phyloP scores from a whole-genome alignment of 2,888 invertebrate genomes.

The Hirtodrosophila alboralis region DNA sequence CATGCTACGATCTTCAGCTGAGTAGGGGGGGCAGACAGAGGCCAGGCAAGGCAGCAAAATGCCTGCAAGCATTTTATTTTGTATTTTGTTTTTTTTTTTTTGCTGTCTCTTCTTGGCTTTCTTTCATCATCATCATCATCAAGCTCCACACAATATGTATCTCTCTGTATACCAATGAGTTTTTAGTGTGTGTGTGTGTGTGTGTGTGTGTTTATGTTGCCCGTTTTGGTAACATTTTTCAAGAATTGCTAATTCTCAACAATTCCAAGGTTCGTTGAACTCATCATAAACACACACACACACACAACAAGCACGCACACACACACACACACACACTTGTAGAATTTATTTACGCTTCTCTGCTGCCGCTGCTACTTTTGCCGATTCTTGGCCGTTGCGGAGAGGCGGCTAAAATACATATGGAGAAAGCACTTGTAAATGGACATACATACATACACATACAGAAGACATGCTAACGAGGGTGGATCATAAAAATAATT shows the following conservation, averaged over 20 bases:
- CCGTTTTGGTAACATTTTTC: constrained; percentile 80
- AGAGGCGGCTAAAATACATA: constrained; percentile 62
- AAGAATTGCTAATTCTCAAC: constrained; percentile 82
- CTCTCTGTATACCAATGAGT: constrained; percentile 36
- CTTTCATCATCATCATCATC: constrained; percentile 60
- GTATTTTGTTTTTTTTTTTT: constrained; percentile 36
- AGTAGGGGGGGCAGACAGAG: constrained; percentile 1
- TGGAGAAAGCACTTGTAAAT: constrained; percentile 76
- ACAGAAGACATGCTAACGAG: constrained; percentile 41
- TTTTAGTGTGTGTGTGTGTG: constrained; percentile 30
- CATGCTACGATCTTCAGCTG: constrained; percentile 41
- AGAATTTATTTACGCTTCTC: constrained; percentile 65
- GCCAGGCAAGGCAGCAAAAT: constrained; percentile 41
- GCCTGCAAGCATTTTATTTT: constrained; percentile 66
- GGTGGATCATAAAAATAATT: constrained; percentile 41
- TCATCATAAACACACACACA: constrained; percentile 62
- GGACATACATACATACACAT: constrained; percentile 32
- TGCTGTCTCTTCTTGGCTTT: constrained; percentile 58
- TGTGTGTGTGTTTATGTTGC: constrained; percentile 66
- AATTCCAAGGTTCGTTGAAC: constrained; percentile 79
- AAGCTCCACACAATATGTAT: constrained; percentile 46
- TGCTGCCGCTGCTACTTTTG: constrained; percentile 54
- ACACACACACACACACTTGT: constrained; percentile 42
- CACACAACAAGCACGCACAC: constrained; percentile 27
- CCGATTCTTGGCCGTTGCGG: constrained; percentile 66